These are phyloP conservation scores for Potamarius usumacintae DNA, from an alignment of 2,113 vertebrate genomes.

Conservation along the genomic window DNA sequence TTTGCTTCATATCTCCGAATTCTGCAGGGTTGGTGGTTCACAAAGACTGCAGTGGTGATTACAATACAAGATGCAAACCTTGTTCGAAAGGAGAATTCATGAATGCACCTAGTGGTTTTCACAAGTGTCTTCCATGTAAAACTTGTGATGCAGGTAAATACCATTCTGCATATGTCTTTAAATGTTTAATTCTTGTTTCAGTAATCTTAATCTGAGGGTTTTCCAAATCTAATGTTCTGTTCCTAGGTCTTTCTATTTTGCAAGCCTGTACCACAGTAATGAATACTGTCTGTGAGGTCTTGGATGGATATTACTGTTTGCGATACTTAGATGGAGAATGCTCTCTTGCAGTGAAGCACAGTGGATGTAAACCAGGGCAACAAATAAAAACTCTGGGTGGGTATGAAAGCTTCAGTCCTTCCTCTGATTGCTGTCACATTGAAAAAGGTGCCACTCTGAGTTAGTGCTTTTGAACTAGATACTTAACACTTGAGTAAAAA, in stretches of 20 bases:
- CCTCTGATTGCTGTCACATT: neutral
- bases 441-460: neutral
- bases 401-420: neutral
- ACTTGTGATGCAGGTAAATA: constrained; percentile 45
- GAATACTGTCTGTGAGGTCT: constrained; percentile 23
- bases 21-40: constrained; percentile 36
- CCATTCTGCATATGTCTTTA: neutral
- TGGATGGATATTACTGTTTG: constrained; percentile 40
- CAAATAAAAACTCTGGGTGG: constrained; percentile 37
- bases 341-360: constrained; percentile 2
- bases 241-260: constrained; percentile 11
- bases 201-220: neutral
- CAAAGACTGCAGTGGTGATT: constrained; percentile 16
- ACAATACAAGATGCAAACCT: constrained; percentile 46
- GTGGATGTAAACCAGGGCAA: constrained; percentile 32
- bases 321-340: neutral
- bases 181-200: neutral
- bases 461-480: neutral
- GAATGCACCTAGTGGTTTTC: constrained; percentile 38
- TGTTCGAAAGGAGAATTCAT: constrained; percentile 43
- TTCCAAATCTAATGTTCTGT: neutral
- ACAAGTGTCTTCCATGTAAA: constrained; percentile 34
- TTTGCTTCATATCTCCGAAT: neutral
- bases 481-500: no score
- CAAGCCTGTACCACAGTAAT: neutral